Percentiles rank a stretch among this genome's conserved stretches.
phyloP scores from a whole-genome alignment of 2,797 vertebrate species.

The Tragopan temminckii region DNA sequence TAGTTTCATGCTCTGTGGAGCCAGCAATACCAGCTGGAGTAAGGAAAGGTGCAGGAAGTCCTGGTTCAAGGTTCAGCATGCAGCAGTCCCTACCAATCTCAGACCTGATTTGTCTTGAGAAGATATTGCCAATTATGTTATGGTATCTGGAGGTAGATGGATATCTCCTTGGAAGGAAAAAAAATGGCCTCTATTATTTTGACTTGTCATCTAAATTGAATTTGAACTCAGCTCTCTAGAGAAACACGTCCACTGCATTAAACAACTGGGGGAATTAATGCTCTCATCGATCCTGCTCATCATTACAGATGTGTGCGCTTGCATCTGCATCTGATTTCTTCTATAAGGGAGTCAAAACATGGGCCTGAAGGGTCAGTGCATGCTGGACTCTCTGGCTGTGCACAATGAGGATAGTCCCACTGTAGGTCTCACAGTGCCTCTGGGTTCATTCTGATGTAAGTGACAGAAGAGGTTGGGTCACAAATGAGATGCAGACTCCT shows the following conservation, averaged over 20 bases:
- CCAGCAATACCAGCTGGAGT: background rate
- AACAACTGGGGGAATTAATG: conserved; percentile 52
- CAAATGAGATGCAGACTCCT: rapidly evolving
- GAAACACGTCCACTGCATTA: conserved; percentile 60
- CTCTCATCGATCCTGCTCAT: conserved; percentile 22
- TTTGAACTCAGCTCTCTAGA: conserved; percentile 53
- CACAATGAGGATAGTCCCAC: rapidly evolving
- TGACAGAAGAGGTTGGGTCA: background rate
- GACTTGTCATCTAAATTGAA: conserved; percentile 57
- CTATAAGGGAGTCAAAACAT: background rate
- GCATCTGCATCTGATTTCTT: background rate
- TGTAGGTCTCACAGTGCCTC: background rate
- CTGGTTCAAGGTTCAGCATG: background rate
- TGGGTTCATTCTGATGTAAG: background rate
- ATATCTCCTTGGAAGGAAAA: background rate
- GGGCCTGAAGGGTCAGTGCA: background rate
- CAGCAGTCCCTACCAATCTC: background rate
- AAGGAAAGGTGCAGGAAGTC: background rate
- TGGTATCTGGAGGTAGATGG: background rate
- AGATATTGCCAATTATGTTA: conserved; percentile 52
- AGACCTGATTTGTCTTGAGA: conserved; percentile 2
- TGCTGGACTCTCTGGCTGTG: background rate
- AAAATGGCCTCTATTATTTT: conserved; percentile 14
- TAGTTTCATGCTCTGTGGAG: background rate
- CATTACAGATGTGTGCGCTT: background rate